Evolutionary conservation across 2,888 invertebrate genomes (phyloP).

Genomic region (Epicampocera succincta): DNA sequence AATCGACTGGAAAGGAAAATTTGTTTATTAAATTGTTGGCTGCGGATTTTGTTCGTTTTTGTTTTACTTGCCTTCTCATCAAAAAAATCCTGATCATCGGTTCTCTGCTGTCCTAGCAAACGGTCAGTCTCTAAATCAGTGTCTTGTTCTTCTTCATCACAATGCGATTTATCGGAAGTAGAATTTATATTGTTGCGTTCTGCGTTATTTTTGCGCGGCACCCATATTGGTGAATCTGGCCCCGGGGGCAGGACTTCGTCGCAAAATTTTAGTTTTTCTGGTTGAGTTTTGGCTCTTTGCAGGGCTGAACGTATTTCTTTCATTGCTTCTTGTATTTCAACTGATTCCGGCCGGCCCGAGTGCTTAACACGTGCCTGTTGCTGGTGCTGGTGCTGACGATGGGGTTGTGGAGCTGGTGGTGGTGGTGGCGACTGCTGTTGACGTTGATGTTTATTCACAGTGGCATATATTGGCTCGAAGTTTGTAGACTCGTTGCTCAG

Average conservation of each 20-base stretch:
- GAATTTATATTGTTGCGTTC: slow-evolving; percentile 35
- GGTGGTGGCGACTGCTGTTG: slow-evolving; percentile 83
- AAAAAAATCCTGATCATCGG: slow-evolving; percentile 95
- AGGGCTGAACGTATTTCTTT: slow-evolving; percentile 92
- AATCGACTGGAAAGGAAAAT: slow-evolving; percentile 71
- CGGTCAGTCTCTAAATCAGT: slow-evolving; percentile 99
- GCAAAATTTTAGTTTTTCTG: slow-evolving; percentile 80
- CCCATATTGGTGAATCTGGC: slow-evolving; percentile 81
- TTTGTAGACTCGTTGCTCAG: slow-evolving; percentile 71
- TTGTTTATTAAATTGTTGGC: slow-evolving; percentile 2
- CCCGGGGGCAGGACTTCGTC: slow-evolving; percentile 79
- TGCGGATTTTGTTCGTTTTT: neutral
- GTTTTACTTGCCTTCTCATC: slow-evolving; percentile 84
- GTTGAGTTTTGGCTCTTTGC: slow-evolving; percentile 82
- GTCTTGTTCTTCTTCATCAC: slow-evolving; percentile 92
- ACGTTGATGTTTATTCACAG: slow-evolving; percentile 72
- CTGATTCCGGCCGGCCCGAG: slow-evolving; percentile 81
- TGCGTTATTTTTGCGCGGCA: slow-evolving; percentile 76
- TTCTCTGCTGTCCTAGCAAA: slow-evolving; percentile 94
- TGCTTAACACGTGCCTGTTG: slow-evolving; percentile 81
- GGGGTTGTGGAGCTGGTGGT: slow-evolving; percentile 83
- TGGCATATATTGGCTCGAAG: slow-evolving; percentile 78
- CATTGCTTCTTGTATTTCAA: slow-evolving; percentile 85
- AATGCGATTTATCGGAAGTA: slow-evolving; percentile 72
- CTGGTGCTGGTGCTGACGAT: slow-evolving; percentile 76